phyloP scores from a whole-genome alignment of 1,140 invertebrate genomes.

The Ceratosolen solmsi region DNA sequence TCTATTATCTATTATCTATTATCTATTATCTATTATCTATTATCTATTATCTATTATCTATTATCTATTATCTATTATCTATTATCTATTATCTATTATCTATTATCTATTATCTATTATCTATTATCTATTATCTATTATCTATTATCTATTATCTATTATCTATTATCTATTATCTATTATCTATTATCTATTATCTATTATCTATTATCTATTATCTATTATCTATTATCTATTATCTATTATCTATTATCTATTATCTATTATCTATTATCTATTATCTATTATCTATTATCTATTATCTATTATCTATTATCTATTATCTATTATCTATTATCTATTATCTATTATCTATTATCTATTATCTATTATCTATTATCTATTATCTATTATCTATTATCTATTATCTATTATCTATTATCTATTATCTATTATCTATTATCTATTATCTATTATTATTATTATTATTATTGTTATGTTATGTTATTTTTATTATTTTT shows the following conservation, averaged over 20 bases:
- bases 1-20: slow-evolving; percentile 2
- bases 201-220: background rate
- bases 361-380: background rate
- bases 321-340: background rate
- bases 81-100: slow-evolving; percentile 2
- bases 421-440: background rate
- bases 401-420: background rate
- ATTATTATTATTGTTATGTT: background rate
- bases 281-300: background rate
- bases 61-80: slow-evolving; percentile 2
- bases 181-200: background rate
- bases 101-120: background rate
- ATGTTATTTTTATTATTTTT: background rate
- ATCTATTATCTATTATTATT: background rate
- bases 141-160: background rate
- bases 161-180: background rate
- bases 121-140: background rate
- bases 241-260: background rate
- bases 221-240: background rate
- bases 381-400: background rate
- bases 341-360: background rate
- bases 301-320: background rate
- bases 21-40: slow-evolving; percentile 2
- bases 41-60: slow-evolving; percentile 6
- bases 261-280: background rate